A percentile compares a stretch with the other conserved stretches of the same genome.
phyloP scores from a whole-genome alignment of 2,797 vertebrate species.

The Leontocebus nigricollis region DNA sequence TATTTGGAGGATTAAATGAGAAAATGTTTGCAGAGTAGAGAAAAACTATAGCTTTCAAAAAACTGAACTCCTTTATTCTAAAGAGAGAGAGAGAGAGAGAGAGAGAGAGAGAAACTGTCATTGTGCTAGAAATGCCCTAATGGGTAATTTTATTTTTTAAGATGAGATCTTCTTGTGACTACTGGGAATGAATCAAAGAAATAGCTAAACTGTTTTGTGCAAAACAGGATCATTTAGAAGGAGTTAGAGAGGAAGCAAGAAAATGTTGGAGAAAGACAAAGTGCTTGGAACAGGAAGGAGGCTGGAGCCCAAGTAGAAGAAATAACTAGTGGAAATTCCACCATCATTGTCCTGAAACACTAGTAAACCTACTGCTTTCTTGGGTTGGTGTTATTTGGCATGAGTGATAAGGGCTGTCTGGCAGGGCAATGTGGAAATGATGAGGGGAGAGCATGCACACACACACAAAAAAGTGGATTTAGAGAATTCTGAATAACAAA shows the following conservation, averaged over 20 bases:
- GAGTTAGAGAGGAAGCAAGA: neutral
- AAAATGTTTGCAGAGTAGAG: neutral
- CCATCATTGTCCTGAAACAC: slow-evolving; percentile 36
- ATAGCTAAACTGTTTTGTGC: neutral
- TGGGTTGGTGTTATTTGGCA: neutral
- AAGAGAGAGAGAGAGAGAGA: neutral
- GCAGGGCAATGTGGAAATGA: slow-evolving; percentile 11
- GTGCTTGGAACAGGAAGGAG: neutral
- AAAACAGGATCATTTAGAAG: neutral
- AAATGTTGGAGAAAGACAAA: neutral
- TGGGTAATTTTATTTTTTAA: neutral
- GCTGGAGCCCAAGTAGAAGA: neutral
- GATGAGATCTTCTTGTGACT: neutral
- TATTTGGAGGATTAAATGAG: neutral
- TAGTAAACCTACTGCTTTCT: slow-evolving; percentile 46
- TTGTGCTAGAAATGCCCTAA: neutral
- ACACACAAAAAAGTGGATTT: neutral
- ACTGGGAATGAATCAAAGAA: neutral
- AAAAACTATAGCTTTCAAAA: neutral
- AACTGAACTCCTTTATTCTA: neutral
- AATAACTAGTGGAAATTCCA: slow-evolving; percentile 36
- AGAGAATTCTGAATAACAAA: slow-evolving; percentile 22
- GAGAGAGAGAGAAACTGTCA: neutral
- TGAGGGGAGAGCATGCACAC: neutral
- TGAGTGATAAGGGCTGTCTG: neutral